phyloP scores from a whole-genome alignment of 2,797 vertebrate species.

The Manis javanica region DNA sequence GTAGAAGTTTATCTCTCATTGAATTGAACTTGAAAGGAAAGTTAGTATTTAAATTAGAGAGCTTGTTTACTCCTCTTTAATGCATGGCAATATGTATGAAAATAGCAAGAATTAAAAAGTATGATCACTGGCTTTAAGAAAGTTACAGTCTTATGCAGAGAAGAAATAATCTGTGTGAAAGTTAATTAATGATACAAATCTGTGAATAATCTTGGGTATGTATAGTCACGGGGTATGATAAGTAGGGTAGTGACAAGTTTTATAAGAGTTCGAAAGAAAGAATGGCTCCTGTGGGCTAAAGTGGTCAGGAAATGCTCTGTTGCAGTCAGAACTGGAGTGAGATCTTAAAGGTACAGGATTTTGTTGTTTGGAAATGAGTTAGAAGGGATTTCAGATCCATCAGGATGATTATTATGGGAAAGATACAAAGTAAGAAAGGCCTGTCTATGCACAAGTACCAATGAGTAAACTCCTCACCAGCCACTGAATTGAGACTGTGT shows the following conservation, averaged over 20 bases:
- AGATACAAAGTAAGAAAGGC: not conserved
- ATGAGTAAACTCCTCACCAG: not conserved
- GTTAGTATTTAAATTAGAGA: not conserved
- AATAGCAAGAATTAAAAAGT: not conserved
- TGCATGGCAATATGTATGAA: not conserved
- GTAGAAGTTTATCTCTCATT: conserved; percentile 9
- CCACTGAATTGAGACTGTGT: not conserved
- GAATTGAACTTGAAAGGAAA: not conserved
- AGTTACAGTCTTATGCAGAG: not conserved
- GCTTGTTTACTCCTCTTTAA: conserved; percentile 14
- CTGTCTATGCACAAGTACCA: not conserved
- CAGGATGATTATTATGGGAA: not conserved
- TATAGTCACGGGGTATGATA: not conserved
- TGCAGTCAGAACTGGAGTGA: not conserved
- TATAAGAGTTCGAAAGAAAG: conserved; percentile 19
- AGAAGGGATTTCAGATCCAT: not conserved
- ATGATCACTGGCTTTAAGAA: not conserved
- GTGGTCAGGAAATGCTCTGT: not conserved
- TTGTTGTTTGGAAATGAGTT: not conserved
- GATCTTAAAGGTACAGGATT: not conserved
- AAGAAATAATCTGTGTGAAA: not conserved
- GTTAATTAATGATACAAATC: not conserved
- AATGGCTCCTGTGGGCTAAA: not conserved
- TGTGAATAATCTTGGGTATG: not conserved
- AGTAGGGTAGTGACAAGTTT: not conserved